Evolutionary conservation across 2,113 vertebrate species (phyloP).

Genomic region (Natator depressus): DNA sequence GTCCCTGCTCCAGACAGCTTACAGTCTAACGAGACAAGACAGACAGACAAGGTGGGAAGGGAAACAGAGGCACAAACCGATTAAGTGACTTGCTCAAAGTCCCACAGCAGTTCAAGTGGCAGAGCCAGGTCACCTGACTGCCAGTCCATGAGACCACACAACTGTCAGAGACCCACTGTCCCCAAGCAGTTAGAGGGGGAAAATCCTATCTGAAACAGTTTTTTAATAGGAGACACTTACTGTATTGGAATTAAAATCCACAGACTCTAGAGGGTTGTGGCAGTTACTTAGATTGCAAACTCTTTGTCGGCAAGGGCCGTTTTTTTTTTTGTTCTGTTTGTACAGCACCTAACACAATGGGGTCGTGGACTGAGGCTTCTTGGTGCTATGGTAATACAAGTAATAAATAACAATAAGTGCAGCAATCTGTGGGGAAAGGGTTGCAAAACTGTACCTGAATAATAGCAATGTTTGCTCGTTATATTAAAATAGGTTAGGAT

Average conservation of each 20-base stretch:
- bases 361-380: neutral
- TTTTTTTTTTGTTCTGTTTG: neutral
- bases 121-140: neutral
- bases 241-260: neutral
- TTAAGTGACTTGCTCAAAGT: accelerated
- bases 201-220: accelerated
- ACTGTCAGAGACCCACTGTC: neutral
- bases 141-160: accelerated
- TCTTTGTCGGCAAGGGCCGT: neutral
- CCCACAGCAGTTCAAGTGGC: accelerated
- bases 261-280: neutral
- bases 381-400: neutral
- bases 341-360: neutral
- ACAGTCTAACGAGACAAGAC: neutral
- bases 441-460: neutral
- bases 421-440: neutral
- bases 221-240: neutral
- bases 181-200: neutral
- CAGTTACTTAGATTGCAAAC: neutral
- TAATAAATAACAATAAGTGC: neutral
- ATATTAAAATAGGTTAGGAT: conserved; percentile 46
- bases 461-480: conserved; percentile 52
- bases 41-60: neutral
- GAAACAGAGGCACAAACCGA: neutral
- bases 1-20: no score